A percentile compares a stretch with the other conserved stretches of the same genome.
These are phyloP conservation scores for Resseliella maxima DNA, from an alignment of 2,888 invertebrate genomes.

Conservation along the genomic window DNA sequence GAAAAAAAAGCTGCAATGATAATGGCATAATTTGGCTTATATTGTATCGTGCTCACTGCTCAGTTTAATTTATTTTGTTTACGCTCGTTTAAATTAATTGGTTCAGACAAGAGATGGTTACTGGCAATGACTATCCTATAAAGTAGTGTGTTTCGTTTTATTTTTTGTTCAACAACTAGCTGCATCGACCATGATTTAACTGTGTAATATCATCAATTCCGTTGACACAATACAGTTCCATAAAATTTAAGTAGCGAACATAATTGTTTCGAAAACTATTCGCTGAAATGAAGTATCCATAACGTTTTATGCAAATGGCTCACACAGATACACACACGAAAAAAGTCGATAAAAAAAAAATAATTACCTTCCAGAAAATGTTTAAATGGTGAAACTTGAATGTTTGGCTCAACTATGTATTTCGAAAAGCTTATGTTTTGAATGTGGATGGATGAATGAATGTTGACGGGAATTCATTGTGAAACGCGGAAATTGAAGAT, in stretches of 20 bases:
- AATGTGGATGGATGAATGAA: not conserved
- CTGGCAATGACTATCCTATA: too few species aligned
- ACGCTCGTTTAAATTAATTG: not conserved
- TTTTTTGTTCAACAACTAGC: too few species aligned
- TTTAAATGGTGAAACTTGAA: too few species aligned
- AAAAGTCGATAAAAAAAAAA: not conserved
- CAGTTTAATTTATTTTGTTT: constrained; percentile 15
- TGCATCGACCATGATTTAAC: not conserved
- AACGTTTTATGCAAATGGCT: not conserved
- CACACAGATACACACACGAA: not conserved
- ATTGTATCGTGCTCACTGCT: too few species aligned
- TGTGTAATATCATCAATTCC: not conserved
- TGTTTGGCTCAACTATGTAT: too few species aligned
- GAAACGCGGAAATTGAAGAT: not conserved
- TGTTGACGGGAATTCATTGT: too few species aligned
- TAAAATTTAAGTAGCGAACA: not conserved
- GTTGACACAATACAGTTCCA: not conserved
- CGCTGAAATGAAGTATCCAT: not conserved
- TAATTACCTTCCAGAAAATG: not conserved
- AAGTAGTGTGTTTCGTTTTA: too few species aligned
- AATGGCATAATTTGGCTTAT: too few species aligned
- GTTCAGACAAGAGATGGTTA: too few species aligned
- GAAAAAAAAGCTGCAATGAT: too few species aligned
- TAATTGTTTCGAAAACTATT: constrained; percentile 54
- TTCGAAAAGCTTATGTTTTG: too few species aligned